Conservation (phyloP, 2,113 vertebrate genomes). For the Rhinolophus ferrumequinum region DNA sequence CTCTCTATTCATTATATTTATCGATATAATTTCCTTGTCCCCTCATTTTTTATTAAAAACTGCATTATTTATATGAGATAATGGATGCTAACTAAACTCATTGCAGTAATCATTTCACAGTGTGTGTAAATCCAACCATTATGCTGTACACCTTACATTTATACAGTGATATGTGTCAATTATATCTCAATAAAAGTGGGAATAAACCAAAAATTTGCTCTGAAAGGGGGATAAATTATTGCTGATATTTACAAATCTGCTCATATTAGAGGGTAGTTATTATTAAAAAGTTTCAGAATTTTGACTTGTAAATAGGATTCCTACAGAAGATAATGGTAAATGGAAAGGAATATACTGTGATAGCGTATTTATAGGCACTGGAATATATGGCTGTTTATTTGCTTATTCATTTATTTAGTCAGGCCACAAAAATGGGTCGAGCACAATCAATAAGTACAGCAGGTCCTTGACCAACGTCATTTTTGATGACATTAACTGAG, state of each 20-base stretch:
- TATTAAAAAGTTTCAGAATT: background rate
- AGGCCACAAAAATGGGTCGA: background rate
- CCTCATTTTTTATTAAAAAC: background rate
- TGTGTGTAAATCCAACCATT: background rate
- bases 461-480: background rate
- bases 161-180: background rate
- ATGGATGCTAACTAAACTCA: background rate
- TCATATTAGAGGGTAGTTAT: background rate
- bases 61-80: background rate
- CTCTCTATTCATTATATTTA: background rate
- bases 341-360: background rate
- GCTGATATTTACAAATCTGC: background rate
- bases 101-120: background rate
- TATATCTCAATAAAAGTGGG: background rate
- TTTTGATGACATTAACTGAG: background rate
- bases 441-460: background rate
- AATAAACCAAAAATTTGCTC: background rate
- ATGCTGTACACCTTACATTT: background rate
- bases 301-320: background rate
- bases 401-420: background rate
- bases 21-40: background rate
- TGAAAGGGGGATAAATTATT: background rate
- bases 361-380: background rate
- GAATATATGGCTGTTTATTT: background rate
- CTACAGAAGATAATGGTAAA: background rate